Conservation (phyloP, 2,113 vertebrate species). For the Cnemophilus loriae region DNA sequence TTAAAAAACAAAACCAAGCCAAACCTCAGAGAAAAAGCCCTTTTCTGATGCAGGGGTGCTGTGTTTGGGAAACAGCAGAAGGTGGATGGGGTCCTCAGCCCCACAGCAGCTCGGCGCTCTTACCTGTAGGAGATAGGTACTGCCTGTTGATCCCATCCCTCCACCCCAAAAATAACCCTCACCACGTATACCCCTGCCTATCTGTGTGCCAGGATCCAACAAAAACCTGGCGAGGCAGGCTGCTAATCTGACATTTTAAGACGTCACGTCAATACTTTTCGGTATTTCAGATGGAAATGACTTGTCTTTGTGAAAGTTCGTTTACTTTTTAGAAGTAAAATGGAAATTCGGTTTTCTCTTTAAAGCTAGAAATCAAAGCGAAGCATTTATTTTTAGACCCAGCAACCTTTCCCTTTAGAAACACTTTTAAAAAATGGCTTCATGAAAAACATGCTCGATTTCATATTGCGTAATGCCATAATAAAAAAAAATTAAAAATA, state of each 20-base stretch:
- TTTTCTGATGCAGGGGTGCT: not conserved
- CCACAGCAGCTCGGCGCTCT: accelerated
- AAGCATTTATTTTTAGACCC: constrained; percentile 28
- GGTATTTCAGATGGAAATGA: constrained; percentile 2
- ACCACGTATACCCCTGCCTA: not conserved
- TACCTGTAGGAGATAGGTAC: not conserved
- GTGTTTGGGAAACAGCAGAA: not conserved
- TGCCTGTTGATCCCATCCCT: not conserved
- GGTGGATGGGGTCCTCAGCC: not conserved
- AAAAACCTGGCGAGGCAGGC: not conserved
- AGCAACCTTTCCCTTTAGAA: constrained; percentile 21
- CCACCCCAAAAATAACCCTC: not conserved
- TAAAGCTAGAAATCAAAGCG: constrained; percentile 33
- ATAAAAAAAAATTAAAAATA: not conserved
- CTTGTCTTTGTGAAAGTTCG: constrained; percentile 4
- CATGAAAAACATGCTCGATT: not conserved
- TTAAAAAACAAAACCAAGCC: not conserved
- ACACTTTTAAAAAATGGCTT: constrained; percentile 26
- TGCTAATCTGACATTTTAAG: constrained; percentile 8
- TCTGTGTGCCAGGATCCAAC: not conserved
- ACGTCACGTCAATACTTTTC: not conserved
- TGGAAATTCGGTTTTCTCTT: constrained; percentile 23
- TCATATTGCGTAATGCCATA: not conserved
- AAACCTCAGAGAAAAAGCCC: not conserved
- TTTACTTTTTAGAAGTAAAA: constrained; percentile 22